Conservation (phyloP, 2,888 invertebrate species). For the Digitonthophagus gazella region DNA sequence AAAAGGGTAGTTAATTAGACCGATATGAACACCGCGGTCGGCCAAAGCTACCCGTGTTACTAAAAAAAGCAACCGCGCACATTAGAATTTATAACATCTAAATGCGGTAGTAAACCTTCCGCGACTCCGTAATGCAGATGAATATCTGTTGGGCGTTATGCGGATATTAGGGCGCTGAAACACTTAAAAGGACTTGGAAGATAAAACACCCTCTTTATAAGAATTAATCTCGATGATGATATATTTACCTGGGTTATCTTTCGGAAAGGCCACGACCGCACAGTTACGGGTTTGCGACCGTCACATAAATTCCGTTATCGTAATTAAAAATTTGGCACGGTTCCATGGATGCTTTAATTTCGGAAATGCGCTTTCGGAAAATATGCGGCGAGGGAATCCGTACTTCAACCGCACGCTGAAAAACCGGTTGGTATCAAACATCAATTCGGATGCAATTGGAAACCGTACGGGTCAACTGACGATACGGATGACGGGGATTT, state of each 20-base stretch:
- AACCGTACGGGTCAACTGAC: neutral
- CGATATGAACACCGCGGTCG: neutral
- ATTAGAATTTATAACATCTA: neutral
- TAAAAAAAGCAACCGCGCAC: neutral
- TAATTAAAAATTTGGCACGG: neutral
- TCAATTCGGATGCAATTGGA: neutral
- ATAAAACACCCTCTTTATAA: constrained; percentile 13
- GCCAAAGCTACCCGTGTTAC: neutral
- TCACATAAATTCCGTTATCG: neutral
- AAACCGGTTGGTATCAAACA: neutral
- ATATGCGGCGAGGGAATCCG: neutral
- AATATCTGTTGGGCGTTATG: neutral
- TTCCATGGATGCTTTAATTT: neutral
- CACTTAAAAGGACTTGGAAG: neutral
- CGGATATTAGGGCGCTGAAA: neutral
- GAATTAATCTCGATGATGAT: constrained; percentile 13
- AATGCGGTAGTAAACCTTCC: neutral
- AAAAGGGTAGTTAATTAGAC: neutral
- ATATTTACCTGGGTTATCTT: constrained; percentile 12
- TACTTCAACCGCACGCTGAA: neutral
- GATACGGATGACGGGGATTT: neutral
- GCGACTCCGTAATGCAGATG: neutral
- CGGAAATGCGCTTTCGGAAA: neutral
- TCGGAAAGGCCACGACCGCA: neutral
- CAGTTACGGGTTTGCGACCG: neutral